Evolutionary conservation across 2,797 vertebrate species (phyloP).

Genomic region (Pristis pectinata): DNA sequence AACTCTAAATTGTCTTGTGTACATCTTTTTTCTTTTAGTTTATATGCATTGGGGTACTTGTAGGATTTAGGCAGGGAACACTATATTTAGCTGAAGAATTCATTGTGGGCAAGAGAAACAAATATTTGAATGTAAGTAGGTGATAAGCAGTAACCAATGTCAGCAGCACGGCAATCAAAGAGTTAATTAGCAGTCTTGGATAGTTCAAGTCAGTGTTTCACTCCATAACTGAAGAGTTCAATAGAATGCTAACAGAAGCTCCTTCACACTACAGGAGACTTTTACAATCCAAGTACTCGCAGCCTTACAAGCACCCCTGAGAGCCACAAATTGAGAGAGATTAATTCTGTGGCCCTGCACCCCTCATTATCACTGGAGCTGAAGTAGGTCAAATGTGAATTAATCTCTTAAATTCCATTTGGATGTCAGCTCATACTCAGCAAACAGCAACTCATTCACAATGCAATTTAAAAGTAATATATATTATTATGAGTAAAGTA

Average conservation of each 20-base stretch:
- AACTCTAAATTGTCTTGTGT: not conserved
- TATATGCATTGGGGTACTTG: not conserved
- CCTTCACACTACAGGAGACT: constrained; percentile 58
- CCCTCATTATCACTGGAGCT: constrained; percentile 68
- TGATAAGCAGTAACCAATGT: not conserved
- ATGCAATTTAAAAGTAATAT: not conserved
- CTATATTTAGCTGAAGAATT: no score
- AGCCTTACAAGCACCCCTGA: constrained; percentile 67
- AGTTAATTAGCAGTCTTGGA: constrained; percentile 30
- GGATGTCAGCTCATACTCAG: constrained; percentile 51
- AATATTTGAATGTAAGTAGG: not conserved
- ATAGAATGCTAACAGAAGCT: constrained; percentile 49
- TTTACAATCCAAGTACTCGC: constrained; percentile 68
- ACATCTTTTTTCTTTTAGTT: not conserved
- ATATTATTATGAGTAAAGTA: constrained; percentile 3
- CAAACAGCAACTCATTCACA: constrained; percentile 12
- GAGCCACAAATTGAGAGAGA: constrained; percentile 72
- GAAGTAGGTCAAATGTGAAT: constrained; percentile 72
- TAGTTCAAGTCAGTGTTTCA: constrained; percentile 54
- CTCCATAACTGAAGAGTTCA: constrained; percentile 49
- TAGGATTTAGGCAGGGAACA: not conserved
- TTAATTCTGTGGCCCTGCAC: constrained; percentile 69
- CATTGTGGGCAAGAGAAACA: not conserved
- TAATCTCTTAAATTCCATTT: constrained; percentile 72
- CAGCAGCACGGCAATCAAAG: not conserved